Evolutionary conservation across 37 sponge, comb jelly and placozoan genomes (phyloP).

Genomic region (Cliona cf. orientalis): DNA sequence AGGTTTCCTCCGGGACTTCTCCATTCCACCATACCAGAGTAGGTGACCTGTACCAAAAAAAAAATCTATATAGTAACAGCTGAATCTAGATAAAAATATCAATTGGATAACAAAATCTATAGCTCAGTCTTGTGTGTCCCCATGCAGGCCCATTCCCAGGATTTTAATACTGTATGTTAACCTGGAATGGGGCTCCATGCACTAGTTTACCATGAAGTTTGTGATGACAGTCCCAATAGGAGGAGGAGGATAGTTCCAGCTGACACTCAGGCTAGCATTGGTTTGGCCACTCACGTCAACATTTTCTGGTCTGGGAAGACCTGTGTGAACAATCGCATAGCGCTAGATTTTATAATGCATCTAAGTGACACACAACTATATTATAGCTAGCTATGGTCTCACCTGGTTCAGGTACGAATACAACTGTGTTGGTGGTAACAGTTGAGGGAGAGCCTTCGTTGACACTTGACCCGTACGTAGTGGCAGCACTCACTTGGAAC

Average conservation of each 20-base stretch:
- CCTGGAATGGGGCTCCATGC: too few relatives aligned
- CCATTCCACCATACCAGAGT: conserved; percentile 9
- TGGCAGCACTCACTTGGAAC: conserved; percentile 33
- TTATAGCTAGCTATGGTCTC: too few relatives aligned
- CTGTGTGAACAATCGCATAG: not conserved
- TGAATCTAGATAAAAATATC: too few relatives aligned
- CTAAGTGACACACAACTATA: too few relatives aligned
- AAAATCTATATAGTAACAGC: too few relatives aligned
- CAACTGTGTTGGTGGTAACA: not conserved
- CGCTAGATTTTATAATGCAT: not conserved
- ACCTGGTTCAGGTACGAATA: conserved; percentile 45
- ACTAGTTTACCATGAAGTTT: too few relatives aligned
- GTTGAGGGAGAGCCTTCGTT: conserved; percentile 33
- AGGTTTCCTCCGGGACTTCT: not conserved
- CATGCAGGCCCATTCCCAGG: too few relatives aligned
- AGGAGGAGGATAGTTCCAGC: conserved; percentile 13
- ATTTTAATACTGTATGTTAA: too few relatives aligned
- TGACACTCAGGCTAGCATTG: not conserved
- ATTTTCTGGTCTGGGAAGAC: conserved; percentile 3
- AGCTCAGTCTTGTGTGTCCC: too few relatives aligned
- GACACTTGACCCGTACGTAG: not conserved
- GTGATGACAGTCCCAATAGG: too few relatives aligned
- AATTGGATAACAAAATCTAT: too few relatives aligned
- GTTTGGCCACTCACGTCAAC: not conserved
- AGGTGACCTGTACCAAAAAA: conserved; percentile 35